phyloP scores from a whole-genome alignment of 2,113 vertebrate species.

The Euleptes europaea region DNA sequence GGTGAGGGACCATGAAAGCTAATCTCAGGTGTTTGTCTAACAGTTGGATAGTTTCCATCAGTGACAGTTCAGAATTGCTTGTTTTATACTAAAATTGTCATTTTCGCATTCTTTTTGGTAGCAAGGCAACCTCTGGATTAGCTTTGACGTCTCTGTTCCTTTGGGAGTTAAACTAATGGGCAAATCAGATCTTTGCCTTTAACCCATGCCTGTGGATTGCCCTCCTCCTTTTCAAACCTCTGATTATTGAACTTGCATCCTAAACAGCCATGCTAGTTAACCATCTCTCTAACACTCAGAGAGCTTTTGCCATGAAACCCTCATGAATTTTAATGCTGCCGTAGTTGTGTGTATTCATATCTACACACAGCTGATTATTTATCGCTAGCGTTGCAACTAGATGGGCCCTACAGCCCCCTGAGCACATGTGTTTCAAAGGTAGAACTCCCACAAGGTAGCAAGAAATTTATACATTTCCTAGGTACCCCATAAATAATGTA shows the following conservation, averaged over 20 bases:
- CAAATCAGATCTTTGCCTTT: slow-evolving; percentile 33
- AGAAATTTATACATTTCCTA: slow-evolving; percentile 42
- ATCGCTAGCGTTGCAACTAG: slow-evolving; percentile 45
- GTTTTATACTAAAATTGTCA: slow-evolving; percentile 52
- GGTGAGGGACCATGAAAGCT: slow-evolving; percentile 47
- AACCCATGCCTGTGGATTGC: neutral
- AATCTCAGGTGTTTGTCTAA: slow-evolving; percentile 56
- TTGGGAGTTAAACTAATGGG: slow-evolving; percentile 44
- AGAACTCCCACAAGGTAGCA: slow-evolving; percentile 41
- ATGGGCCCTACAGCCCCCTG: slow-evolving; percentile 50
- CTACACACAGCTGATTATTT: slow-evolving; percentile 51
- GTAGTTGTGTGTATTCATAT: slow-evolving; percentile 39
- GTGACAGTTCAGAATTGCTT: slow-evolving; percentile 33
- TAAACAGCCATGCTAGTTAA: neutral
- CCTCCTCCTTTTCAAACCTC: neutral
- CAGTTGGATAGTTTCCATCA: slow-evolving; percentile 59
- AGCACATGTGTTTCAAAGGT: slow-evolving; percentile 33
- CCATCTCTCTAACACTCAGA: neutral
- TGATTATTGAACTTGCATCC: slow-evolving; percentile 25
- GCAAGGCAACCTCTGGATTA: slow-evolving; percentile 48
- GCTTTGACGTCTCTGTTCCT: slow-evolving; percentile 39
- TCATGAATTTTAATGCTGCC: slow-evolving; percentile 30
- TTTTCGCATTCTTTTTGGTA: slow-evolving; percentile 54
- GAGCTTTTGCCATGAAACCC: slow-evolving; percentile 22
- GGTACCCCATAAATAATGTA: slow-evolving; percentile 60